These are phyloP conservation scores for Cyprinodon brontotheroides DNA, from an alignment of 2,113 vertebrate species.

Conservation along the genomic window DNA sequence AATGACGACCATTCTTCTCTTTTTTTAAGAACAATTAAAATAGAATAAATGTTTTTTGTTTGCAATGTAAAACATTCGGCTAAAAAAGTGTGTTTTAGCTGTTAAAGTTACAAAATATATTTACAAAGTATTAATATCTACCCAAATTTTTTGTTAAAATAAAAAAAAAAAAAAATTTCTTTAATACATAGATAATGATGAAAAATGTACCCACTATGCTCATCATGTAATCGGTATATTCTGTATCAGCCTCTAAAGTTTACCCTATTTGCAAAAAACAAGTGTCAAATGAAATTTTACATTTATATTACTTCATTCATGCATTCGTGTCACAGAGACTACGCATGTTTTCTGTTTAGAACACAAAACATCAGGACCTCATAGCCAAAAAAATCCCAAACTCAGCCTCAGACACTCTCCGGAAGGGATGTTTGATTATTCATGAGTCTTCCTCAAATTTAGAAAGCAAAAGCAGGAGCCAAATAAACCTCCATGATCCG, in stretches of 20 bases:
- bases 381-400: slow-evolving; percentile 29
- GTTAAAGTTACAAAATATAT: neutral
- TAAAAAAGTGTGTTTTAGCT: neutral
- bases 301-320: slow-evolving; percentile 60
- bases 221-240: neutral
- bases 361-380: slow-evolving; percentile 19
- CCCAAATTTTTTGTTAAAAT: neutral
- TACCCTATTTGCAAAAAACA: slow-evolving; percentile 1
- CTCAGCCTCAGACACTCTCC: slow-evolving; percentile 32
- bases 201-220: neutral
- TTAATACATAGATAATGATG: neutral
- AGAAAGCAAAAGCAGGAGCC: slow-evolving; percentile 35
- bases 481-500: slow-evolving; percentile 50
- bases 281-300: slow-evolving; percentile 57
- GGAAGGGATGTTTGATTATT: slow-evolving; percentile 55
- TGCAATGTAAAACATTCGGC: neutral
- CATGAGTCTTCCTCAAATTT: slow-evolving; percentile 59
- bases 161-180: too few species aligned
- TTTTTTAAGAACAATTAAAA: neutral
- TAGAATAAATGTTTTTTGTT: neutral
- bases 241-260: neutral
- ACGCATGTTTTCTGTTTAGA: slow-evolving; percentile 50
- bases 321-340: slow-evolving; percentile 48
- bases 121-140: neutral
- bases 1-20: neutral